Base-by-base conservation (phyloP, 2,888 invertebrate genomes). In the Callyntrura guangdongensis region DNA sequence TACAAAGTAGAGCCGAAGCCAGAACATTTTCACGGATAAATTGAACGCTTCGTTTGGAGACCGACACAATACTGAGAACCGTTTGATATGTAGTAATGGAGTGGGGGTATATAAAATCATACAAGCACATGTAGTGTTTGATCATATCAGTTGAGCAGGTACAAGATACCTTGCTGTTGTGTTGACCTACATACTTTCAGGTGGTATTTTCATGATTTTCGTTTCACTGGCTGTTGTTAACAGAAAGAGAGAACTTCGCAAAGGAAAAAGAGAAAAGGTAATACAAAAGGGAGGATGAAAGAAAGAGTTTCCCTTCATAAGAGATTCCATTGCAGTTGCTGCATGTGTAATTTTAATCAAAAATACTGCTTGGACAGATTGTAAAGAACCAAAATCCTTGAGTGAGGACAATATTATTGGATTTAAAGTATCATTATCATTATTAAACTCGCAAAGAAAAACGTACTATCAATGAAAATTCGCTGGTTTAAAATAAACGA, bases 151-250 rank as follows among this genome's bases (percentile, higher is more conserved):
- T 59, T 8, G 53, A 25, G 36, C 14, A 49, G 47, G 9, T 53
- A 53, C 36, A 61, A 17, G 36, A 81, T 79, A 79, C 59, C 36
- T 36, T 84, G 45, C 69, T 74, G 20, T 81, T 82, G 88, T 74
- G 20, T 81, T 82, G 88, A 88, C 88, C 88, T 72, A 82, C 27
- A 88, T 88, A 82, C 61, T 81, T 81, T 69, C 69, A 82, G 82
- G 82, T 82, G 69, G 56, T 81, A 82, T 88, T 88, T 88, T 82
- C 88, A 88, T 87, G n/a, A n/a, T n/a, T n/a, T 87, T 81, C 69
- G 69, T 86, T 86, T 86, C 77, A 22, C 49, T 83, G n/a, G 45
- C 45, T 20, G 61, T 36, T 36, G 36, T 36, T 36, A 36, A 2
- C 36, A 22, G 67, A 47, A n/a, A n/a, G 11, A 49, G 47, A 49